Conservation (phyloP, 2,888 invertebrate species). For the Dromius quadrimaculatus region DNA sequence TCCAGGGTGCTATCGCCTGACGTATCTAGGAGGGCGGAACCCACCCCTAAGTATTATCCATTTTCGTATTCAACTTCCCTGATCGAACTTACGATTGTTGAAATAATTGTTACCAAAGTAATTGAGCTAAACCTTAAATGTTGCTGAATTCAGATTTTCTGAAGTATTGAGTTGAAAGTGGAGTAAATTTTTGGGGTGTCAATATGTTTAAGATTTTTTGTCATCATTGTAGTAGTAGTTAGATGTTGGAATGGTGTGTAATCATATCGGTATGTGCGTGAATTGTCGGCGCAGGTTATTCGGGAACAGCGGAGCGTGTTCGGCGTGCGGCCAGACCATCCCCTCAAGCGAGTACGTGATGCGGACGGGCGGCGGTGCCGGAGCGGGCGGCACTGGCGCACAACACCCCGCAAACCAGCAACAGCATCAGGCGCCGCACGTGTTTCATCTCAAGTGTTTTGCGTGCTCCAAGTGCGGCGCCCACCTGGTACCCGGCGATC, state of each 20-base stretch:
- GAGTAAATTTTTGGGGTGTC: too few relatives aligned
- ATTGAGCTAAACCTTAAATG: too few relatives aligned
- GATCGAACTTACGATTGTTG: too few relatives aligned
- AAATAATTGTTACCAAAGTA: too few relatives aligned
- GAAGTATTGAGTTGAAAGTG: too few relatives aligned
- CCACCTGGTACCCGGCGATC: slow-evolving; percentile 91
- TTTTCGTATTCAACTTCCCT: too few relatives aligned
- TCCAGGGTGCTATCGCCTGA: too few relatives aligned
- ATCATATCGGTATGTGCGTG: slow-evolving; percentile 34
- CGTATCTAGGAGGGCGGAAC: too few relatives aligned
- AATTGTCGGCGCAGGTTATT: slow-evolving; percentile 81
- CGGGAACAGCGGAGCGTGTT: slow-evolving; percentile 89
- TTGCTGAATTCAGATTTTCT: too few relatives aligned
- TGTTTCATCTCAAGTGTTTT: slow-evolving; percentile 97
- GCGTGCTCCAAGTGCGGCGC: slow-evolving; percentile 93
- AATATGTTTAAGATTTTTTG: too few relatives aligned
- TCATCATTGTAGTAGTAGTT: too few relatives aligned
- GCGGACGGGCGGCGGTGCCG: slow-evolving; percentile 78
- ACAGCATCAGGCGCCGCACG: slow-evolving; percentile 74
- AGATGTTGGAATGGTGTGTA: slow-evolving; percentile 29
- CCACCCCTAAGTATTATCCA: too few relatives aligned
- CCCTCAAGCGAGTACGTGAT: slow-evolving; percentile 95
- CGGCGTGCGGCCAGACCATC: slow-evolving; percentile 92
- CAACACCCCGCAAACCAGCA: slow-evolving; percentile 68
- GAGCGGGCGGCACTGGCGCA: slow-evolving; percentile 79